Percentiles rank a stretch among this genome's conserved stretches.
Evolutionary conservation across 2,113 vertebrate species (phyloP).

Genomic region (Chionodraco myersi): DNA sequence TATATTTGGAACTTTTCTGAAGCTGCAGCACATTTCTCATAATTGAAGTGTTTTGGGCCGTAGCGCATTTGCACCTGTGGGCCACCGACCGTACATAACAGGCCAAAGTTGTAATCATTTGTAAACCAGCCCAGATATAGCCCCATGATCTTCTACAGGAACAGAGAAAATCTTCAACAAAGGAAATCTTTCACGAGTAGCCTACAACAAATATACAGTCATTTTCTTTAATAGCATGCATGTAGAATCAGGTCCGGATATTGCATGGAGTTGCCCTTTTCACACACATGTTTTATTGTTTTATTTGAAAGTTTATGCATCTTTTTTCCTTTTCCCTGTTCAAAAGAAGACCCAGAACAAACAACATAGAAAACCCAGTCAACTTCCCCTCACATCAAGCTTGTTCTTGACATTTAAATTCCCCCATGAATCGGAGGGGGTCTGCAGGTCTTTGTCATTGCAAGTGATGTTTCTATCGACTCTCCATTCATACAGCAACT

Average conservation of each 20-base stretch:
- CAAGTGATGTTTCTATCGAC: constrained; percentile 76
- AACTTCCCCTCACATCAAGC: constrained; percentile 24
- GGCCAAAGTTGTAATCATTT: not conserved
- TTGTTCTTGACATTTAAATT: constrained; percentile 71
- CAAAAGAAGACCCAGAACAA: not conserved
- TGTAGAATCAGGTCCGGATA: no score
- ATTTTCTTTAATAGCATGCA: no score
- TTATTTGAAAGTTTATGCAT: not conserved
- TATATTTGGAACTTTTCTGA: no score
- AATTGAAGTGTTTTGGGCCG: no score
- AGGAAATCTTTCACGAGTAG: not conserved
- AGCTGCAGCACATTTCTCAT: no score
- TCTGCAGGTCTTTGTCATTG: constrained; percentile 65
- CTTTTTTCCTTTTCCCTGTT: not conserved
- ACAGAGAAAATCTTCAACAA: not conserved
- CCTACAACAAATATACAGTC: no score
- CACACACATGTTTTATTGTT: not conserved
- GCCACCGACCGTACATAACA: no score
- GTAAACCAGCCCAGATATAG: not conserved
- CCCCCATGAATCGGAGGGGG: constrained; percentile 26
- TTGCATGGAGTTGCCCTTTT: no score
- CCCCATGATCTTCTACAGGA: not conserved
- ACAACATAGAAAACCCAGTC: constrained; percentile 6
- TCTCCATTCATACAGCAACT: constrained; percentile 62
- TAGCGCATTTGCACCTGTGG: no score